phyloP scores from a whole-genome alignment of 2,113 vertebrate species.

The Furnarius figulus region DNA sequence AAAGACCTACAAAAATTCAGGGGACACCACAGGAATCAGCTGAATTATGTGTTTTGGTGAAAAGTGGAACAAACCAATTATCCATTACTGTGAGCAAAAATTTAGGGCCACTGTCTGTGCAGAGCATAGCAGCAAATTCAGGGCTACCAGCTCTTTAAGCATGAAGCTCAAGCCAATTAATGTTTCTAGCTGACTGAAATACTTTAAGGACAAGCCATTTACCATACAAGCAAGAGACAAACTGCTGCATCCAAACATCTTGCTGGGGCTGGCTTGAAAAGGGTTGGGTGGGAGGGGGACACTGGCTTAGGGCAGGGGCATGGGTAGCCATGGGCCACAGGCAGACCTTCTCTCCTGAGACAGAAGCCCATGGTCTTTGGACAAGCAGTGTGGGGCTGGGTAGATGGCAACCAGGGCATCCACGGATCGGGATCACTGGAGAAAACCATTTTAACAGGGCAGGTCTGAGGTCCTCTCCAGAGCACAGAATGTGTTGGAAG shows the following conservation, averaged over 20 bases:
- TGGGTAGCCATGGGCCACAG: accelerated
- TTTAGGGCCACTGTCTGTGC: not conserved
- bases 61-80: not conserved
- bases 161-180: not conserved
- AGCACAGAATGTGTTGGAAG: accelerated
- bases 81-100: not conserved
- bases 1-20: not conserved
- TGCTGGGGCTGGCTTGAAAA: not conserved
- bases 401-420: not conserved
- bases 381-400: not conserved
- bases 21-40: not conserved
- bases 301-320: not conserved
- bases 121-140: conserved; percentile 36
- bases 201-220: not conserved
- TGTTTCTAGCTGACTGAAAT: conserved; percentile 34
- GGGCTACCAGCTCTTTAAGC: not conserved
- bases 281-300: not conserved
- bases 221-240: not conserved
- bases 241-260: not conserved
- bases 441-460: accelerated
- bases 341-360: accelerated
- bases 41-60: not conserved
- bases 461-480: not conserved
- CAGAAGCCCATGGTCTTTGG: not conserved
- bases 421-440: accelerated